These are phyloP conservation scores for Callorhinus ursinus DNA, from an alignment of 2,113 vertebrate genomes.

Conservation along the genomic window DNA sequence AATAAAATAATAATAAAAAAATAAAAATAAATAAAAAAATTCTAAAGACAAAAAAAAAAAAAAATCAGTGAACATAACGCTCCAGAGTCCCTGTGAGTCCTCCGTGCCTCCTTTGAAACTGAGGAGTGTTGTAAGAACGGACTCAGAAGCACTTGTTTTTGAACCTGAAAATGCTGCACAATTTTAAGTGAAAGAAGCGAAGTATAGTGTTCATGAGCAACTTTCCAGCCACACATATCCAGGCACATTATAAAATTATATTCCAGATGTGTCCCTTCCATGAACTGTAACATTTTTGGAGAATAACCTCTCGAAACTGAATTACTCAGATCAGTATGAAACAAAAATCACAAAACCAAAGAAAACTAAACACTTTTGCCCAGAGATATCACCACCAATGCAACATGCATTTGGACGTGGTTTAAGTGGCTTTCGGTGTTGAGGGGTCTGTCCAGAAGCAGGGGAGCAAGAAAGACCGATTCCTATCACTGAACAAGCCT, in stretches of 20 bases:
- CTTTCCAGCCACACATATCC: neutral
- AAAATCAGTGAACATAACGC: neutral
- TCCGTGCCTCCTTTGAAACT: accelerated
- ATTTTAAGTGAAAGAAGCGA: neutral
- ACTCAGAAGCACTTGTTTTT: neutral
- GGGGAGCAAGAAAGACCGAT: no score
- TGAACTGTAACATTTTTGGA: neutral
- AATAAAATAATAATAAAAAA: no score
- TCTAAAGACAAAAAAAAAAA: no score
- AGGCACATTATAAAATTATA: neutral
- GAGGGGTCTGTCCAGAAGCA: neutral
- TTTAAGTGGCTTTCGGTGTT: neutral
- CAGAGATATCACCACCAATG: neutral
- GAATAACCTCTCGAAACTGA: neutral
- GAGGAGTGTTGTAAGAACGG: neutral
- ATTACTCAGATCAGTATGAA: neutral
- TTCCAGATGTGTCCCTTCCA: neutral
- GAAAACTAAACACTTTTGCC: neutral
- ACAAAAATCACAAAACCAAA: slow-evolving; percentile 21
- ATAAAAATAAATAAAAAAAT: no score
- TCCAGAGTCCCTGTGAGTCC: neutral
- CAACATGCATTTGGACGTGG: neutral
- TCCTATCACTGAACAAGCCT: neutral
- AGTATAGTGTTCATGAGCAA: neutral
- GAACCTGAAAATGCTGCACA: neutral